These are phyloP conservation scores for Crocidura indochinensis DNA, from an alignment of 2,797 vertebrate genomes.

Conservation along the genomic window DNA sequence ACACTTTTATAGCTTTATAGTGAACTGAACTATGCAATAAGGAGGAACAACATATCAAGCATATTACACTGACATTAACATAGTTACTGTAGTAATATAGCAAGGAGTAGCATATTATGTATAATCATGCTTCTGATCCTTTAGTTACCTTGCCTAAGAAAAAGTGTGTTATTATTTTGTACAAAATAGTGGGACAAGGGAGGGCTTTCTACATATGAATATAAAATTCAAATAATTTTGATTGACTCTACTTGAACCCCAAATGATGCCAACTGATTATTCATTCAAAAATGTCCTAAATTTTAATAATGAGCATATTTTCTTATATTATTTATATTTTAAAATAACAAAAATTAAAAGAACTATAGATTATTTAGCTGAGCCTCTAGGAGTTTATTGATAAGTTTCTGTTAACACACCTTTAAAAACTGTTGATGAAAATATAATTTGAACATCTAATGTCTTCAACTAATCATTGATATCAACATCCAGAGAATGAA, in stretches of 20 bases:
- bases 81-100: not conserved
- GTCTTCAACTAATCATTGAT: conserved; percentile 44
- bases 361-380: conserved; percentile 22
- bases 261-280: conserved; percentile 32
- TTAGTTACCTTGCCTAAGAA: not conserved
- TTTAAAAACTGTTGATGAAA: conserved; percentile 58
- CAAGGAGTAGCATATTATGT: not conserved
- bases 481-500: conserved; percentile 15
- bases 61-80: not conserved
- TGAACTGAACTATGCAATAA: not conserved
- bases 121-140: not conserved
- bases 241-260: not conserved
- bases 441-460: conserved; percentile 44
- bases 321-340: not conserved
- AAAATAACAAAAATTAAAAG: conserved; percentile 30
- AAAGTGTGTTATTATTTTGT: conserved; percentile 43
- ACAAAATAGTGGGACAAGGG: conserved; percentile 15
- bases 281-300: not conserved
- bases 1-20: not conserved
- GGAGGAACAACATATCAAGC: not conserved
- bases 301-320: conserved; percentile 31
- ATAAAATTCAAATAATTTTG: conserved; percentile 43
- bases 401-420: conserved; percentile 25
- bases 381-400: conserved; percentile 16
- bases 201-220: conserved; percentile 6